A percentile compares a stretch with the other conserved stretches of the same genome.
These are phyloP conservation scores for Stenoptilia bipunctidactyla DNA, from an alignment of 2,888 invertebrate genomes.

Conservation along the genomic window DNA sequence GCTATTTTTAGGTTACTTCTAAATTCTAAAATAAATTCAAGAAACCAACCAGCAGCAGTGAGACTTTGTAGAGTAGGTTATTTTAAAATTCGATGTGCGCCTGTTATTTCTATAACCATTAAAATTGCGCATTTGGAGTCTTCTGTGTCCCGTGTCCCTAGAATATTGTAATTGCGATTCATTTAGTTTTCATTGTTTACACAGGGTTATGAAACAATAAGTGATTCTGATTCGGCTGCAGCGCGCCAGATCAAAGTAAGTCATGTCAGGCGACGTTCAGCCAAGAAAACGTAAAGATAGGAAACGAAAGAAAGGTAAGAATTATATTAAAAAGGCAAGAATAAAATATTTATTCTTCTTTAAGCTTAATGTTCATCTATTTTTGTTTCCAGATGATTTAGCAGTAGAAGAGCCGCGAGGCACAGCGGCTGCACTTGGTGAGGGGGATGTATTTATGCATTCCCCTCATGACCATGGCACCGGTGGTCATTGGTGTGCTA, in stretches of 20 bases:
- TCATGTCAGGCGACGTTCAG: conserved; percentile 90
- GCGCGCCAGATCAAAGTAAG: conserved; percentile 53
- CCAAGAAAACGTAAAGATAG: conserved; percentile 89
- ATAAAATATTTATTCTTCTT: conserved; percentile 4
- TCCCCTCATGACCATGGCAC: conserved; percentile 81
- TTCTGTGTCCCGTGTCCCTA: conserved; percentile 27
- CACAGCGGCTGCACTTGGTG: conserved; percentile 55
- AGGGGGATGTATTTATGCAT: conserved; percentile 83
- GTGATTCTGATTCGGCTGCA: conserved; percentile 44
- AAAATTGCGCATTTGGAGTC: conserved; percentile 57
- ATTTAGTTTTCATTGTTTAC: conserved; percentile 51
- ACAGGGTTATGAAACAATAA: conserved; percentile 67
- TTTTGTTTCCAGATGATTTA: conserved; percentile 52
- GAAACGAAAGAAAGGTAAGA: conserved; percentile 82
- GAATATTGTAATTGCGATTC: conserved; percentile 27
- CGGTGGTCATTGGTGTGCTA: conserved; percentile 88
- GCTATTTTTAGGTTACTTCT: conserved; percentile 65
- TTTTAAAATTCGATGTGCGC: conserved; percentile 59
- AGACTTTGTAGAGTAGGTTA: conserved; percentile 52
- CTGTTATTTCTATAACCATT: conserved; percentile 38
- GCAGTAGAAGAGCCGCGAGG: conserved; percentile 56
- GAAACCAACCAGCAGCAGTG: conserved; percentile 50
- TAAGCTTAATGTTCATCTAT: conserved; percentile 2
- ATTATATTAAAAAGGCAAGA: neutral
- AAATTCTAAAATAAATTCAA: conserved; percentile 64